Evolutionary conservation across 1,140 invertebrate species (phyloP).

Genomic region (Drosophila kikkawai): DNA sequence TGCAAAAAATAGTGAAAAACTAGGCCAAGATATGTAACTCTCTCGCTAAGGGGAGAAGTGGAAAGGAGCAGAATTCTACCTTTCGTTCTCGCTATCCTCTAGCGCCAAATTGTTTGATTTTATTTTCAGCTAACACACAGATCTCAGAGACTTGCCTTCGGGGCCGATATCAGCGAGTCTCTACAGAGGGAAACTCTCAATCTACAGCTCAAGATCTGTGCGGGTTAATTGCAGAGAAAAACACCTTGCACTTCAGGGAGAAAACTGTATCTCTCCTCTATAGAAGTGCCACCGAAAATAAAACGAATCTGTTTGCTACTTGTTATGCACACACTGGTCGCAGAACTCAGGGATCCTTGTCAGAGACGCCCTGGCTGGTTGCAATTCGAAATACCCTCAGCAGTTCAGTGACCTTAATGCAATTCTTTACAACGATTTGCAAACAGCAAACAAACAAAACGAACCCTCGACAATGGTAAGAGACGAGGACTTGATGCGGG

Average conservation of each 20-base stretch:
- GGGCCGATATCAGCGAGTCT: conserved; percentile 69
- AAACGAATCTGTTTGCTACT: conserved; percentile 84
- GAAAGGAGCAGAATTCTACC: conserved; percentile 33
- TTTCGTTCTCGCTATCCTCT: conserved; percentile 50
- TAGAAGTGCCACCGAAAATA: conserved; percentile 78
- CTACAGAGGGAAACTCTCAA: conserved; percentile 62
- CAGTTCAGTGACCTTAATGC: conserved; percentile 79
- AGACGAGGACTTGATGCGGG: conserved; percentile 36
- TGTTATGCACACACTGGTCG: conserved; percentile 83
- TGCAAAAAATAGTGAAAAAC: conserved; percentile 35
- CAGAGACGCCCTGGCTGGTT: conserved; percentile 27
- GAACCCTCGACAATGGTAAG: conserved; percentile 70
- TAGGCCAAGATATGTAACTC: conserved; percentile 19
- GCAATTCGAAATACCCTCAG: conserved; percentile 1
- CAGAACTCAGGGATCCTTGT: conserved; percentile 40
- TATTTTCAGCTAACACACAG: conserved; percentile 74
- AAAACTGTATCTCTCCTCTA: conserved; percentile 2
- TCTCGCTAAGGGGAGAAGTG: conserved; percentile 43
- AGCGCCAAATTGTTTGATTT: conserved; percentile 51
- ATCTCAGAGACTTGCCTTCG: conserved; percentile 60
- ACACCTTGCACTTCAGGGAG: conserved; percentile 62
- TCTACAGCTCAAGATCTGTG: conserved; percentile 71
- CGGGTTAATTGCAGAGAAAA: conserved; percentile 33
- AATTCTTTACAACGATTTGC: conserved; percentile 84
- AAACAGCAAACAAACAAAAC: conserved; percentile 82